Evolutionary conservation across 2,113 vertebrate genomes (phyloP), one percentile per base, ranked within the genome.

Genomic region (Dicaeum eximium): DNA sequence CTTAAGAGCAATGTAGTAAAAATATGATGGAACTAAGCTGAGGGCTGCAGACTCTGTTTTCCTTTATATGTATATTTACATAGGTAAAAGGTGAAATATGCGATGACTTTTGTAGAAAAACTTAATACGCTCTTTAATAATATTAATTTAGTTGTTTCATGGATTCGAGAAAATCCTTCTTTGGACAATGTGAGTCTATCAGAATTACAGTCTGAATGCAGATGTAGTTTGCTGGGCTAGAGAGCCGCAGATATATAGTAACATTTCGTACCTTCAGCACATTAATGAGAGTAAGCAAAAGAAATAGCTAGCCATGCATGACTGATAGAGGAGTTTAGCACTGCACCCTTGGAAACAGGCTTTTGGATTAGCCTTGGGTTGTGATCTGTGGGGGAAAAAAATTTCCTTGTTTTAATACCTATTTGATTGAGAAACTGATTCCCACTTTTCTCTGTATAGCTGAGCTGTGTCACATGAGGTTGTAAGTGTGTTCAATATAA

Each of bases 351-450:
- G 83, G 91, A 96, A 96, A 79, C 66, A 80, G 91, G 70, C 91
- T 94, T 94, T 85, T 93, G 90, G 80, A 92, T 98, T 97, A 97
- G 96, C 96, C 95, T 64, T 78, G 62, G 96, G 91, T 96, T 90
- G 84, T 48, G 80, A 96, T 97, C 93, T 92, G 67, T 74, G 42
- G 23, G 77, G 33, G 0, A 15, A 81, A 86, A 79, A 79, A 84
- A 56, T 28, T 67, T 28, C 40, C 87, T 94, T 25, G 19, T 95
- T 96, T 96, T 95, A 91, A 82, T 96, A 92, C 70, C 80, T 90
- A 15, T 91, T 92, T 97, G 97, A 97, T 91, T 97, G 97, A 98
- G 96, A 97, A 95, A 90, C 87, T 66, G 80, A 65, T 93, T 92
- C 75, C 27, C n/a, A 22, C 60, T 91, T 95, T 77, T 51, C 58